phyloP scores from a whole-genome alignment of 2,113 vertebrate genomes.

The Nesospiza acunhae region DNA sequence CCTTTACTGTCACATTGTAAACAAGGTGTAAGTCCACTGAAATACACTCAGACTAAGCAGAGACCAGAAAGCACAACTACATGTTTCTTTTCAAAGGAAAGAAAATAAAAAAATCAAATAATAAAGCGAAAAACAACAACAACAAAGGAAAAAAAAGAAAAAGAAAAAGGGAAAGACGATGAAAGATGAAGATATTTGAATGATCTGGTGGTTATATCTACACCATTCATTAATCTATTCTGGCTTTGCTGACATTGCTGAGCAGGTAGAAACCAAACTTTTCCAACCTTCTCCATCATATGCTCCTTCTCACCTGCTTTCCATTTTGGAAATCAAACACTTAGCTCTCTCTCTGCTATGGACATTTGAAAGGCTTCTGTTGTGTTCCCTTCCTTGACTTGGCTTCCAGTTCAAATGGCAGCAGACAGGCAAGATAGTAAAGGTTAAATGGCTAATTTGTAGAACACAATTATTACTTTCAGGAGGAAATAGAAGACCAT shows the following conservation, averaged over 20 bases:
- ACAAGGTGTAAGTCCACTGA: background rate
- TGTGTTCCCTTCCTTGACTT: background rate
- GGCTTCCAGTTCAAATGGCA: background rate
- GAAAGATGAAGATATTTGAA: conserved; percentile 9
- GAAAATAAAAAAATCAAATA: background rate
- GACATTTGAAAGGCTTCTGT: background rate
- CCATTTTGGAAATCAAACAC: background rate
- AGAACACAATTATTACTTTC: background rate
- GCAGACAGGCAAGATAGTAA: background rate
- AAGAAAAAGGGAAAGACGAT: background rate
- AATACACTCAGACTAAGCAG: background rate
- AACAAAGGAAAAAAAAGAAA: no score
- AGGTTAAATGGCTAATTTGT: background rate
- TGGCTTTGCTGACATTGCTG: background rate
- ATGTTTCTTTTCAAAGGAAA: background rate
- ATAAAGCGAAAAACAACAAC: background rate
- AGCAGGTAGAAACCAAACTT: background rate
- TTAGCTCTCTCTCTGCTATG: background rate
- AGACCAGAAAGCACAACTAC: background rate
- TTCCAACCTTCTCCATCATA: conserved; percentile 1
- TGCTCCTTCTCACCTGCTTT: conserved; percentile 12
- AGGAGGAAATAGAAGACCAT: background rate
- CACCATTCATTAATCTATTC: background rate
- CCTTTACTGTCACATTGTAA: background rate
- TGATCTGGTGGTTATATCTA: conserved; percentile 16